Base-by-base conservation (phyloP, 2,113 vertebrate genomes). In the Harpagus bidentatus region DNA sequence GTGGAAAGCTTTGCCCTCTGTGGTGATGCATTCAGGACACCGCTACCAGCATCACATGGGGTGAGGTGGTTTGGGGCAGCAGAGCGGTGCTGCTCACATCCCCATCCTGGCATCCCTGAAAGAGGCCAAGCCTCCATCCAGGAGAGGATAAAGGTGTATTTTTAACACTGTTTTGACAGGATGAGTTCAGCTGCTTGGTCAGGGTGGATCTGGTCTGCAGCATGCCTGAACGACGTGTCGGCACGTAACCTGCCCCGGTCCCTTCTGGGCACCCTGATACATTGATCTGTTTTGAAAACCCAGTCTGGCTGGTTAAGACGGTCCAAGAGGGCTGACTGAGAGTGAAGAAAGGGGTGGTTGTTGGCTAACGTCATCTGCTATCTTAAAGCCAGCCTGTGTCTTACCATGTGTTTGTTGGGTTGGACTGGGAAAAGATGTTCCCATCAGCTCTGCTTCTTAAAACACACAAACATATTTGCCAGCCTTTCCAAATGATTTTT, bases 191-290 rank as follows among this genome's bases (percentile, higher is more conserved):
- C 36, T 83, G 28, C 34, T 52, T 83, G 36, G 12, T 56, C 29
- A 36, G 29, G 42, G 36, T 78, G 56, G 13, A 59, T 47, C 28
- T 76, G 74, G 16, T 45, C 40, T 77, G 40, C 22, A 38, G 38
- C 1, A 0, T 40, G 53, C 22, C 47, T 61, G 29, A 66, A 38
- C 1, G 2, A 10, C 0, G 0, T 29, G 40, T 70, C n/a, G 32
- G 17, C 1, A 0, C 29, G 9, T 50, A 79, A 50, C 55, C 31
- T 62, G 56, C 26, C 47, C 36, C 2, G 0, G 21, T 61, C 22
- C 22, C 36, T 42, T 38, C 48, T 31, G 45, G 16, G 26, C 9
- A 0, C 23, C 53, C 40, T 1, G 1, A 20, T 34, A 14, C 32
- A 52, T 2, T 59, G 79, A 76, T 40, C 48, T 82, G 32, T 53